Percentiles rank a stretch among this genome's conserved stretches.
Evolutionary conservation across 1,140 invertebrate species (phyloP).

Genomic region (Metaphire vulgaris): DNA sequence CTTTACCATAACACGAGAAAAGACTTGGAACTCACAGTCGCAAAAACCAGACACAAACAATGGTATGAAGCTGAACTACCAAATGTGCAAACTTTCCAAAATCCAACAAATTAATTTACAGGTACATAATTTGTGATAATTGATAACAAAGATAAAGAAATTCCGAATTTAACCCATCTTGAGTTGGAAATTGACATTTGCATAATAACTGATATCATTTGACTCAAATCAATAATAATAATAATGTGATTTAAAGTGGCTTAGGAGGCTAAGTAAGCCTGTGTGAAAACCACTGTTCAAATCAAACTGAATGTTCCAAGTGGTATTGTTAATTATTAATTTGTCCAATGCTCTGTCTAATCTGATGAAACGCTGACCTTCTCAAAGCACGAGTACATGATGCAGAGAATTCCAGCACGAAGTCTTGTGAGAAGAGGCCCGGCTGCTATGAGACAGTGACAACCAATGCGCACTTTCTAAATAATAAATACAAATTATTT

Average conservation of each 20-base stretch:
- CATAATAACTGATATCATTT: neutral
- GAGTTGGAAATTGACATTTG: neutral
- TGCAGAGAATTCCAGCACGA: neutral
- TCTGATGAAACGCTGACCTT: neutral
- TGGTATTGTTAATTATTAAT: neutral
- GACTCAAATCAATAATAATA: neutral
- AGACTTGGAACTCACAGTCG: no score
- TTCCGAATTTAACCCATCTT: no score
- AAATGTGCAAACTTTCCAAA: neutral
- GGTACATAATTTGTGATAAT: no score
- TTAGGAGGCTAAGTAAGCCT: neutral
- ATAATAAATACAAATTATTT: no score
- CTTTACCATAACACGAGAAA: no score
- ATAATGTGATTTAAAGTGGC: no score
- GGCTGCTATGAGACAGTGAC: neutral
- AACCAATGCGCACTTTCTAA: neutral
- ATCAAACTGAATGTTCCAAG: neutral
- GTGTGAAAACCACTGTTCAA: neutral
- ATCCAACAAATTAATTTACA: no score
- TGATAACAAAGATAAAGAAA: no score
- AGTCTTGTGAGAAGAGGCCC: neutral
- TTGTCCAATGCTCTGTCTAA: neutral
- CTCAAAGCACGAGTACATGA: neutral
- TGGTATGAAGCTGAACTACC: neutral
- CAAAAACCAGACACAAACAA: no score